Conservation (phyloP, 2,888 invertebrate species). For the Pachymerium ferrugineum region DNA sequence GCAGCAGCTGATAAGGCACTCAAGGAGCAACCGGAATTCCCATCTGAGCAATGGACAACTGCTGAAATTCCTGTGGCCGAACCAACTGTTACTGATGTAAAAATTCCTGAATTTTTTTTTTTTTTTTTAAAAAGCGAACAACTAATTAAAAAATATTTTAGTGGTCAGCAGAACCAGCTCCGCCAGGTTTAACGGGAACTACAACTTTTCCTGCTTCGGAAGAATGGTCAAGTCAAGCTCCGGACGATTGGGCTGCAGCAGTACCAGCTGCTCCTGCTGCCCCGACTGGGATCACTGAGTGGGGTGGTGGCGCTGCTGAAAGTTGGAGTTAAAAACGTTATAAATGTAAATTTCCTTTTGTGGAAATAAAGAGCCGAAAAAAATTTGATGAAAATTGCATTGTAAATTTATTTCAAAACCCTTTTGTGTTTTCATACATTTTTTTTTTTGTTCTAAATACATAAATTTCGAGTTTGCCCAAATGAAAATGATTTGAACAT, state of each 20-base stretch:
- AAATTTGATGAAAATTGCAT: neutral
- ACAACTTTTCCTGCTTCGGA: neutral
- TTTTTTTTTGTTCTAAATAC: constrained; percentile 7
- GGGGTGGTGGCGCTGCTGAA: constrained; percentile 18
- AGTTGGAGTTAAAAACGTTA: constrained; percentile 1
- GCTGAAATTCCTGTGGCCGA: constrained; percentile 37
- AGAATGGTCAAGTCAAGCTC: neutral
- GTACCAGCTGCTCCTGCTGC: neutral
- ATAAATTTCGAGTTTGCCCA: constrained; percentile 15
- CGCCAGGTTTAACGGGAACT: neutral
- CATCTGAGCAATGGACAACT: constrained; percentile 32
- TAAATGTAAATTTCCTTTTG: too few species aligned
- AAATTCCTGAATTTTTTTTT: neutral
- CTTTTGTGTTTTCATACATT: constrained; percentile 1
- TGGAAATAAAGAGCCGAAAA: neutral
- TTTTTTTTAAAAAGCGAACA: neutral
- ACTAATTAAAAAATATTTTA: neutral
- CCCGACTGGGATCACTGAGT: neutral
- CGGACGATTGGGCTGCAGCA: neutral
- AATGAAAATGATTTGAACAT: neutral
- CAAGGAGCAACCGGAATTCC: constrained; percentile 34
- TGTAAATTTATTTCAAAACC: constrained; percentile 9
- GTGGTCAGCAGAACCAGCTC: constrained; percentile 20
- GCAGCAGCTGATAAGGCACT: constrained; percentile 72
- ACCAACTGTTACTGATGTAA: constrained; percentile 30